Evolutionary conservation across 2,888 invertebrate genomes (phyloP), one percentile per base, ranked within the genome.

Genomic region (Eudasyphora cyanicolor): DNA sequence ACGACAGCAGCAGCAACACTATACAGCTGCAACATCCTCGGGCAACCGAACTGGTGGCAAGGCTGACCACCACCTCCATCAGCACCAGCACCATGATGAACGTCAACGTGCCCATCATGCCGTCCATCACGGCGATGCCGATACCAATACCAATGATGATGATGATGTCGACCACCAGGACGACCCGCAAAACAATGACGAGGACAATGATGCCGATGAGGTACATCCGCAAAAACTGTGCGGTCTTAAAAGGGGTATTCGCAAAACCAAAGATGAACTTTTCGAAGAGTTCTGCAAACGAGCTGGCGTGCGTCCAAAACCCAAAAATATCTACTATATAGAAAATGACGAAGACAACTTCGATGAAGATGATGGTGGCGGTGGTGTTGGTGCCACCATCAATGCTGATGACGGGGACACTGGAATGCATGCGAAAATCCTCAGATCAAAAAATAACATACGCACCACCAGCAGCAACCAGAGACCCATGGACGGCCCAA

Each of bases 251-350:
- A 88, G 91, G 8, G 89, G 89, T 12, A 87, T 91, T 76, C 89
- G 91, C 21, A 91, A 92, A 85, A 91, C 91, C 71, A 92, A 91
- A 87, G 91, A 92, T 82, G 91, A 92, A 79, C 87, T 92, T n/a
- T 92, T 92, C 84, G 89, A 90, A 77, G 92, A 92, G 80, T 91
- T 92, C 80, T 92, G 92, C 82, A 91, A 90, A 75, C 87, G 89
- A 14, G 90, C 92, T 45, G 91, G 91, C 35, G 88, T 89, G 74
- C 89, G 91, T 38, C 89, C 88, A 82, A 92, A 90, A 75, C 91
- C 92, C 3, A 92, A 92, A 82, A 91, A 92, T 79, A 92, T 92
- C 38, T 92, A 92, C 85, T 91, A 89, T 77, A 91, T 92, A 64
- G 88, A 89, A 74, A 89, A 85, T 38, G 87, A 88, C n/a, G 73